Base-by-base conservation (phyloP, 2,113 vertebrate species). In the Misgurnus mizolepis region DNA sequence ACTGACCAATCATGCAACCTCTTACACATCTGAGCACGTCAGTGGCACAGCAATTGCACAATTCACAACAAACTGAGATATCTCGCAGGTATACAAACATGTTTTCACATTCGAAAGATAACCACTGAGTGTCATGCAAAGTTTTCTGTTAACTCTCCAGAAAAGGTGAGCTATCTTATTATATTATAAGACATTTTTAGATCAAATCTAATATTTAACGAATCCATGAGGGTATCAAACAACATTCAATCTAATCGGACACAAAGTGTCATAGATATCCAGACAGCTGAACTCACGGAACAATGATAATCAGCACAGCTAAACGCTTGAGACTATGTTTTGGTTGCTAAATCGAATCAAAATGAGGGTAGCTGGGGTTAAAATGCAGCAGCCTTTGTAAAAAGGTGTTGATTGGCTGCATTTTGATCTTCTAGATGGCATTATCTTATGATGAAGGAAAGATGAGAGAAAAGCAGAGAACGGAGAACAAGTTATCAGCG, bases 401-500 rank as follows among this genome's bases (percentile, higher is more conserved):
- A 77, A 77, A 66, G 49, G 75, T 39, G 6, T 27, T 61, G 71
- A 61, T 74, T 74, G 71, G 71, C 9, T 74, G 56, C 47, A 41
- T 66, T 64, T 55, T 11, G 7, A 66, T 66, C 62, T 53, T 77
- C 62, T 69, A 80, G 11, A 34, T 61, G 76, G 62, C 22, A 67
- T 73, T 80, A 85, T 82, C 77, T 70, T 10, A 34, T 53, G 67
- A 77, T 73, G 15, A n/a, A 4, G 17, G 17, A 43, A 76, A 72
- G 77, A 82, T 67, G 72, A 79, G 70, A 76, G 74, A 45, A 45
- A 12, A 58, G 64, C 27, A 7, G 17, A 27, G 17, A 75, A 71
- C 50, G 27, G 70, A 78, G 43, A 67, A 27, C 45, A 61, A 22
- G 72, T 80, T 82, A 80, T 85, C 81, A 77, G 77, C 47, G 41